Base-by-base conservation (phyloP, 2,888 invertebrate genomes). In the Lasioglossum oenotherae region DNA sequence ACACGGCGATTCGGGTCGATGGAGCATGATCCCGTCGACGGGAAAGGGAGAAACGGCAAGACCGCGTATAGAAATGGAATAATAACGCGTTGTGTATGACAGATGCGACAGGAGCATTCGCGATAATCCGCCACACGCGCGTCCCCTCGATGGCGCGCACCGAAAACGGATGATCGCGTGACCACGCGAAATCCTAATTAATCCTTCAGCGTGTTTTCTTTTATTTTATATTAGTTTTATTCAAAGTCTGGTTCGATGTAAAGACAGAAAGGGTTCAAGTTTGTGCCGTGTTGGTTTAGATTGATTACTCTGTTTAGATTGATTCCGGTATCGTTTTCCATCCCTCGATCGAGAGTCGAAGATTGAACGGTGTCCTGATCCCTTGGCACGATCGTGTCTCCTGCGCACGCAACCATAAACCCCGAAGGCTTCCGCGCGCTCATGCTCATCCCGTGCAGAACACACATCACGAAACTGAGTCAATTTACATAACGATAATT, bases 401-500 rank as follows among this genome's bases (percentile, higher is more conserved):
- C 64, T 49, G 41, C 73, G 19, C 69, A 19, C 77, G 71, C 76
- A 74, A 53, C 82, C 27, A 75, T 81, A 69, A 78, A 71, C 81
- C 88, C 87, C 49, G 80, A 82, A 89, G 89, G 89, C 88, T 86
- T 84, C 73, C 53, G 75, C 83, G 81, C 74, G 82, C 79, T 88
- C 82, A 85, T 80, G 89, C 82, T 86, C 87, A 85, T 85, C 81
- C 89, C n/a, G 76, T 82, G 85, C 78, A 89, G 75, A 80, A 86
- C 89, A 91, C 77, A 89, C 92, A 92, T 90, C 91, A 91, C 91
- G 92, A 93, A 94, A 93, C 93, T 92, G 93, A 94, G 94, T 94
- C 94, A 94, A 94, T 94, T 94, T 94, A 92, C 94, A 94, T 93
- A 94, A 94, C 93, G 94, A 94, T 94, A 94, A 94, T 94, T 94